Base-by-base conservation (phyloP, 2,888 invertebrate genomes). In the Linnaemya vulpina region DNA sequence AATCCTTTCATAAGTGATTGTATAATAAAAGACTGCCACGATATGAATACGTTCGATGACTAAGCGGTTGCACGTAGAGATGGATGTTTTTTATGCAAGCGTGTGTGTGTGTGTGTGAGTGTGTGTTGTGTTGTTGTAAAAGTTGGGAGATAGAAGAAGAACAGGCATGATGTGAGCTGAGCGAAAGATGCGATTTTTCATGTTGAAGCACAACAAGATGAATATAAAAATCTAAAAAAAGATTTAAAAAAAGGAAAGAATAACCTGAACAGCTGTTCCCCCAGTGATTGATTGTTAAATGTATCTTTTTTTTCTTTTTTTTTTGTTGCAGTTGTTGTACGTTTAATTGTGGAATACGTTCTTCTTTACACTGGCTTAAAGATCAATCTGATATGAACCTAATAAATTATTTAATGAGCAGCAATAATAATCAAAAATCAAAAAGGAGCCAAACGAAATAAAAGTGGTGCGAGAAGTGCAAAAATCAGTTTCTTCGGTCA, bases 1-100 rank as follows among this genome's bases (percentile, higher is more conserved):
- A 85, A 82, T 82, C 85, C 82, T 85, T 78, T 76, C 82, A 75
- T 78, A 82, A 86, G 80, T 77, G 80, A 84, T 70, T 83, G 80
- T 82, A 74, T 79, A 75, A 77, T 78, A 74, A 58, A 51, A 43
- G 46, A 63, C 65, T 51, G 30, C 30, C 30, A 17, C 9, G 15
- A 51, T 20, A 78, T 5, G 51, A 67, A 35, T 9, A 75, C 58
- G 38, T 8, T 67, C 58, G 60, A 73, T 53, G 58, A 58, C 49
- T 67, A 43, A 68, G 55, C 35, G 30, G 17, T 11, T 22, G 46
- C n/a, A n/a, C n/a, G n/a, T n/a, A n/a, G n/a, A n/a, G n/a, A n/a
- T n/a, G n/a, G n/a, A n/a, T n/a, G n/a, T n/a, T n/a, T n/a, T n/a
- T n/a, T n/a, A n/a, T n/a, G n/a, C n/a, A n/a, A n/a, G n/a, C 20